Percentiles rank a stretch among this genome's conserved stretches.
phyloP scores from a whole-genome alignment of 2,113 vertebrate species.

The Elgaria multicarinata region DNA sequence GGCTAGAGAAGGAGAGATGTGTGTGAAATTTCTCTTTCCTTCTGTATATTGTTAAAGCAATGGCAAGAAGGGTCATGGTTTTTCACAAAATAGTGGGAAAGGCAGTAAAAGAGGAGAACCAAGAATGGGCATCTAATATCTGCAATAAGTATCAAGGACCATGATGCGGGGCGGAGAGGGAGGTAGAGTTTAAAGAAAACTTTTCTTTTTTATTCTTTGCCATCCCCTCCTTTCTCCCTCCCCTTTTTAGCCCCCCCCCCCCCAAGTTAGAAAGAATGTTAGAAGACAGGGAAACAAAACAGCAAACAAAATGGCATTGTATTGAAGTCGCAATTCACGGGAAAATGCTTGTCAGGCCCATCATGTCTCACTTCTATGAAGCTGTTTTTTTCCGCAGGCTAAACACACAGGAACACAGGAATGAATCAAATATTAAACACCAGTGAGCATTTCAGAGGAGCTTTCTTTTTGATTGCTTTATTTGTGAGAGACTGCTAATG shows the following conservation, averaged over 20 bases:
- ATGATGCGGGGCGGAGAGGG: slow-evolving; percentile 51
- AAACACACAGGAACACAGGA: slow-evolving; percentile 71
- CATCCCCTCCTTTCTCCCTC: slow-evolving; percentile 56
- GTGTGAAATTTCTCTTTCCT: slow-evolving; percentile 49
- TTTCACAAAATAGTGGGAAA: slow-evolving; percentile 2
- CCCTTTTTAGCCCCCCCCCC: slow-evolving; percentile 5
- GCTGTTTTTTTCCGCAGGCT: slow-evolving; percentile 76
- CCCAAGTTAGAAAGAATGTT: slow-evolving; percentile 86
- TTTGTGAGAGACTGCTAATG: slow-evolving; percentile 33
- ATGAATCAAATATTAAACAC: slow-evolving; percentile 72
- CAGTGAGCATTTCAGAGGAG: slow-evolving; percentile 55
- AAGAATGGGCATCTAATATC: not conserved
- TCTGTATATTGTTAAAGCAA: slow-evolving; percentile 57
- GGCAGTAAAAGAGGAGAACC: slow-evolving; percentile 3
- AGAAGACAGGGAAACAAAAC: slow-evolving; percentile 85
- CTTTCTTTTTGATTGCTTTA: slow-evolving; percentile 66
- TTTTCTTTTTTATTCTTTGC: slow-evolving; percentile 70
- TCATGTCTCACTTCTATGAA: slow-evolving; percentile 79
- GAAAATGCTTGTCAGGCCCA: slow-evolving; percentile 81
- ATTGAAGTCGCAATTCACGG: slow-evolving; percentile 82
- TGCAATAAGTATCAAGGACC: slow-evolving; percentile 52
- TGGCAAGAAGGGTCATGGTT: slow-evolving; percentile 42
- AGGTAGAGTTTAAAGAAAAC: slow-evolving; percentile 70
- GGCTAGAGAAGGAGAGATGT: slow-evolving; percentile 49
- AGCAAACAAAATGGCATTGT: slow-evolving; percentile 93